Conservation (phyloP, 2,797 vertebrate genomes). For the Chaenodraco wilsoni region DNA sequence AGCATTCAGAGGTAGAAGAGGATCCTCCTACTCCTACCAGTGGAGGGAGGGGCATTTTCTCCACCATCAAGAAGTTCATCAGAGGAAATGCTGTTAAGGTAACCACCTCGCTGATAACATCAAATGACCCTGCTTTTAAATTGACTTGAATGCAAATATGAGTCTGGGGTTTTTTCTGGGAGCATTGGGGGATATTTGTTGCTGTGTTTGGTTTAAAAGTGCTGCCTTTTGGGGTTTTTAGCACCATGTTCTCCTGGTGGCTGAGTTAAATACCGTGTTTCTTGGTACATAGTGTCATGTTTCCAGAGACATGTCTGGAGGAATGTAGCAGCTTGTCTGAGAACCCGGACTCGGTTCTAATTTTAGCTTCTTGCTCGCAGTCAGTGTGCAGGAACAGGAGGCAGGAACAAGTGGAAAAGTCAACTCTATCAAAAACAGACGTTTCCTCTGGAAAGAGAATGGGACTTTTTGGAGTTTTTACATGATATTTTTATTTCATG, state of each 20-base stretch:
- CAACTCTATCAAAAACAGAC: conserved; percentile 49
- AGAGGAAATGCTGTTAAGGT: conserved; percentile 96
- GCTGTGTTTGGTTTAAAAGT: neutral
- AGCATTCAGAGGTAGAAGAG: conserved; percentile 92
- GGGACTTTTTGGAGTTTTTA: conserved; percentile 10
- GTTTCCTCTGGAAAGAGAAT: conserved; percentile 28
- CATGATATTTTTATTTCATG: neutral
- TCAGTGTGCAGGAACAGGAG: conserved; percentile 77
- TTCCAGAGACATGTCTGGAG: conserved; percentile 77
- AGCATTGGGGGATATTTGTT: neutral
- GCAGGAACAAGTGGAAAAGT: conserved; percentile 76
- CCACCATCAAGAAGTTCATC: conserved; percentile 97
- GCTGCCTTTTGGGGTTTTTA: conserved; percentile 29
- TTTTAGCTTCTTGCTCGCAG: conserved; percentile 80
- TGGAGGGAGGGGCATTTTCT: conserved; percentile 90
- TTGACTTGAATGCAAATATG: neutral
- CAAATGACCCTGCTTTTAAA: neutral
- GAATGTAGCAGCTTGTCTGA: conserved; percentile 83
- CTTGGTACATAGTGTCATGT: conserved; percentile 77
- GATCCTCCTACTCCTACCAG: conserved; percentile 85
- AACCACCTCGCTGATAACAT: conserved; percentile 35
- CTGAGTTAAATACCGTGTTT: conserved; percentile 67
- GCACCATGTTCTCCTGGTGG: conserved; percentile 36
- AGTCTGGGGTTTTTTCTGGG: neutral
- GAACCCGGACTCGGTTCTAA: conserved; percentile 78